These are phyloP conservation scores for Platichthys stellatus DNA, from an alignment of 2,113 vertebrate species.

Conservation along the genomic window DNA sequence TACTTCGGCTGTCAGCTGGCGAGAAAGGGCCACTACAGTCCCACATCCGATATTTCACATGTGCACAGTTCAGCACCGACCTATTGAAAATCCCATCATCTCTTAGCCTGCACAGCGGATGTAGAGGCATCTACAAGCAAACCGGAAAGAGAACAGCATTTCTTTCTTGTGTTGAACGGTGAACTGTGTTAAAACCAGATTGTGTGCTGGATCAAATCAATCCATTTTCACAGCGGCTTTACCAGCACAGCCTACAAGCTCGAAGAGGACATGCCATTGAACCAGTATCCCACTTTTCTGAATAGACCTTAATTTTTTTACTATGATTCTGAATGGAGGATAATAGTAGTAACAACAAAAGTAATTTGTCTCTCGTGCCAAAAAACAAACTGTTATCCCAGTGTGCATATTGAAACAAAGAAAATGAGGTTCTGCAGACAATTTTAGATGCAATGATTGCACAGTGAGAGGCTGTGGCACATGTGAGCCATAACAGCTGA, in stretches of 20 bases:
- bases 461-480: slow-evolving; percentile 14
- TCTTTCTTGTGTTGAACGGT: slow-evolving; percentile 11
- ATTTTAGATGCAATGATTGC: slow-evolving; percentile 42
- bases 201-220: slow-evolving; percentile 45
- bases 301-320: background rate
- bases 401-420: slow-evolving; percentile 25
- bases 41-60: slow-evolving; percentile 27
- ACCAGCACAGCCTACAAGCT: slow-evolving; percentile 20
- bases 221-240: slow-evolving; percentile 59
- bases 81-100: slow-evolving; percentile 34
- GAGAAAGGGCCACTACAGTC: background rate
- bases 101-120: slow-evolving; percentile 23
- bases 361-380: slow-evolving; percentile 2
- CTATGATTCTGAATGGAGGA: slow-evolving; percentile 13
- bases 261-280: slow-evolving; percentile 27
- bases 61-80: background rate
- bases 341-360: slow-evolving; percentile 34
- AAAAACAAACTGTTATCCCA: slow-evolving; percentile 12
- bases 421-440: slow-evolving; percentile 2
- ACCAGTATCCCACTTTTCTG: slow-evolving; percentile 19
- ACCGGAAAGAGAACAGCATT: slow-evolving; percentile 13
- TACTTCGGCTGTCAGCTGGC: slow-evolving; percentile 3
- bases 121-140: slow-evolving; percentile 16
- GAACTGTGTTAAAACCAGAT: slow-evolving; percentile 24
- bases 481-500: slow-evolving; percentile 3